These are phyloP conservation scores for Brachionus rubens DNA, from an alignment of 1,140 invertebrate species.

Conservation along the genomic window DNA sequence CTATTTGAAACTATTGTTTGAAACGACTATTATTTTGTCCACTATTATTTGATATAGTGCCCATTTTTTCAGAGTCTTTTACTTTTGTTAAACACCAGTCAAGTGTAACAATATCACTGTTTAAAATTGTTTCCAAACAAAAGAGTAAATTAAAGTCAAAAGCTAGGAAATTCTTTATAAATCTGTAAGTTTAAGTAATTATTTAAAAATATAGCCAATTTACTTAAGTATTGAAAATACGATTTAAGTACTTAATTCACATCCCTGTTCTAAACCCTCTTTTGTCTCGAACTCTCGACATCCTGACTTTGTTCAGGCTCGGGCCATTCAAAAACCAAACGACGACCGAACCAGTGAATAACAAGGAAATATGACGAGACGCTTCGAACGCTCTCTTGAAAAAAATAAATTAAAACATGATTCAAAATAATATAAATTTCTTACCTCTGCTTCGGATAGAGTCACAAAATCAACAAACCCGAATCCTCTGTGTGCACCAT, in stretches of 20 bases:
- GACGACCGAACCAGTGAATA: slow-evolving; percentile 92
- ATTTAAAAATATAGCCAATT: background rate
- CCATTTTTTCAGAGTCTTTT: no score
- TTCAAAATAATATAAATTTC: slow-evolving; percentile 62
- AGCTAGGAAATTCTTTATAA: no score
- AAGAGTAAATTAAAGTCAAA: no score
- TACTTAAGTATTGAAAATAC: background rate
- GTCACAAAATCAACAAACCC: slow-evolving; percentile 89
- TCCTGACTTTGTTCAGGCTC: slow-evolving; percentile 62
- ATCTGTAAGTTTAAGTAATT: no score
- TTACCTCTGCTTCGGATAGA: slow-evolving; percentile 78
- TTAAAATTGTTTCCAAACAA: no score
- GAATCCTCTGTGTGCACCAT: slow-evolving; percentile 80
- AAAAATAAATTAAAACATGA: background rate
- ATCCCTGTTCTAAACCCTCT: slow-evolving; percentile 7
- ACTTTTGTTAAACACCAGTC: no score
- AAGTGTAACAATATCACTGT: no score
- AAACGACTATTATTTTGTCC: no score
- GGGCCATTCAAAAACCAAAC: slow-evolving; percentile 94
- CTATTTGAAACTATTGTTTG: no score
- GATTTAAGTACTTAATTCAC: background rate
- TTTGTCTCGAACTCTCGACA: slow-evolving; percentile 28
- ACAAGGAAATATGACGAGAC: slow-evolving; percentile 81
- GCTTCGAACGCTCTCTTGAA: slow-evolving; percentile 74
- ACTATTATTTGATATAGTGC: no score